These are phyloP conservation scores for Oligia fasciuncula DNA, from an alignment of 2,888 invertebrate species.

Conservation along the genomic window DNA sequence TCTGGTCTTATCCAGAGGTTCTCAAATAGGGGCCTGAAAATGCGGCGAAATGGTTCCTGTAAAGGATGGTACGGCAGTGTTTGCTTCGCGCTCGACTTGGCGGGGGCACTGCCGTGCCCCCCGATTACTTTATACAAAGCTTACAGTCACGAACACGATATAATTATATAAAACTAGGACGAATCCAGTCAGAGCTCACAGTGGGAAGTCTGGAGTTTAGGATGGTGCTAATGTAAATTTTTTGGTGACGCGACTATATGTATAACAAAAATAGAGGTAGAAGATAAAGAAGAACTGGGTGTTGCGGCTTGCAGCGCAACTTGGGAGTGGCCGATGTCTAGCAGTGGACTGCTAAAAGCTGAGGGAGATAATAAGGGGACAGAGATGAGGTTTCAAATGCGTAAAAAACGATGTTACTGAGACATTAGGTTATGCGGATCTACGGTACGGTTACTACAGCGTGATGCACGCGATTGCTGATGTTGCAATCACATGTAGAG, in stretches of 20 bases:
- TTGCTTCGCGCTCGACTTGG: no score
- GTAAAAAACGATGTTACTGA: constrained; percentile 67
- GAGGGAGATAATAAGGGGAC: background rate
- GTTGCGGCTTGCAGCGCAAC: background rate
- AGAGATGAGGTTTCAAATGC: constrained; percentile 6
- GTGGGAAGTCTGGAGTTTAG: constrained; percentile 4
- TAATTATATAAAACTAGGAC: background rate
- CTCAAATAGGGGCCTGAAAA: no score
- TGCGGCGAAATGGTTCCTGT: no score
- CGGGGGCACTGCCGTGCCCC: no score
- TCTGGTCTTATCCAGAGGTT: no score
- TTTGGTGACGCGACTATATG: no score
- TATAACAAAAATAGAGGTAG: background rate
- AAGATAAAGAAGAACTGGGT: background rate
- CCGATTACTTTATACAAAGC: constrained; percentile 26
- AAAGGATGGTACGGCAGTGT: no score
- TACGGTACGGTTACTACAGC: constrained; percentile 77
- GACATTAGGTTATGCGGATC: constrained; percentile 78
- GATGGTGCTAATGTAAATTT: background rate
- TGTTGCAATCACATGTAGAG: constrained; percentile 77
- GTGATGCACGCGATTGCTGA: constrained; percentile 81
- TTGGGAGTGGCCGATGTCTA: background rate
- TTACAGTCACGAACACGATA: background rate
- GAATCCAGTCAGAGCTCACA: background rate
- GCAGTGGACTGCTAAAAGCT: background rate